Evolutionary conservation across 2,113 vertebrate species (phyloP), one percentile per base, ranked within the genome.

Genomic region (Coreoperca whiteheadi): DNA sequence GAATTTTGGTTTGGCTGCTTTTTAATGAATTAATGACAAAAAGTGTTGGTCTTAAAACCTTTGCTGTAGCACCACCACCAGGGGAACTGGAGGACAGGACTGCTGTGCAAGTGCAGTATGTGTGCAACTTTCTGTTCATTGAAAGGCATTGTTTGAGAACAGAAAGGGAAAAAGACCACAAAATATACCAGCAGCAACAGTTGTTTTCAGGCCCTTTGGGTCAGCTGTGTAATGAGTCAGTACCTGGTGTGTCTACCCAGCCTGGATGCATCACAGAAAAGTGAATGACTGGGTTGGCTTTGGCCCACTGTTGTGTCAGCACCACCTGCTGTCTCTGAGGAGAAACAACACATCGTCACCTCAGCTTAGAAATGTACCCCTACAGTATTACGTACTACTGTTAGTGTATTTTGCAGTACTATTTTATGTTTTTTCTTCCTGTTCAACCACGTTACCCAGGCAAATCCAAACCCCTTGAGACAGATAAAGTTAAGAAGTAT

Each of bases 321-420:
- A 96, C 94, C 90, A 97, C 96, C 95, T 96, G 96, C 94, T 96
- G 96, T 85, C 97, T 96, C 96, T 96, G 89, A 83, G 63, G 83
- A 6, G 86, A 70, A 93, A 89, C 37, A 83, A 78, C 68, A 91
- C 46, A 30, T 30, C 28, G n/a, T 66, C 34, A 12, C 28, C n/a
- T 64, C 46, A 25, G 20, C 4, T 34, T 14, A 57, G 37, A 57
- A 4, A 43, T 8, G 1, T 20, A n/a, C 37, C 53, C 21, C 18
- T 0, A 16, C 63, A 57, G 7, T 10, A 10, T 16, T 56, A 12
- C 34, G 25, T n/a, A 30, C n/a, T 6, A 1, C 16, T 14, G 65
- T 4, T n/a, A 16, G 30, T 74, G 18, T 28, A 37, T 53, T 34
- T 53, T 54, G 3, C 21, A 23, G 23, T 7, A 23, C 3, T 23